Conservation (phyloP, 2,888 invertebrate genomes). For the Chrysolina americana region DNA sequence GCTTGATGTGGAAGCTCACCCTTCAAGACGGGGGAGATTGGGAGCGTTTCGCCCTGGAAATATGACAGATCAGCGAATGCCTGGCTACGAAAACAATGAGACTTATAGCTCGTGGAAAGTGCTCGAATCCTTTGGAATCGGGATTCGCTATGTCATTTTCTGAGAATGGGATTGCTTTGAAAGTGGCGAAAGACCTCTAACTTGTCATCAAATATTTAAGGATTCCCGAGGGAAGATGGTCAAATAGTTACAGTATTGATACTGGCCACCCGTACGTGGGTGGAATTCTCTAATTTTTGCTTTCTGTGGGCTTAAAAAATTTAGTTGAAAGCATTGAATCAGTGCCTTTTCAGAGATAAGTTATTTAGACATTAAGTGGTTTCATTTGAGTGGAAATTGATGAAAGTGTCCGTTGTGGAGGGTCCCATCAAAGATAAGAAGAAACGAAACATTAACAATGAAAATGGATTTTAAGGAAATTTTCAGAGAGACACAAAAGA, state of each 20-base stretch:
- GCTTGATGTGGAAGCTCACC: conserved; percentile 38
- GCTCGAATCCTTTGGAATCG: conserved; percentile 7
- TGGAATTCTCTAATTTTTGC: conserved; percentile 49
- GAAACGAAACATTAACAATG: conserved; percentile 16
- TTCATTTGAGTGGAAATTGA: neutral
- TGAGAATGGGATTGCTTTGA: conserved; percentile 43
- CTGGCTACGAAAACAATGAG: conserved; percentile 19
- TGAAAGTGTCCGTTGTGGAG: conserved; percentile 8
- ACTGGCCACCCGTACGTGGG: conserved; percentile 50
- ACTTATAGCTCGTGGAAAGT: conserved; percentile 4
- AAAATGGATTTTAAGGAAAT: neutral
- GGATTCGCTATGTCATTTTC: conserved; percentile 16
- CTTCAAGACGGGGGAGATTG: conserved; percentile 34
- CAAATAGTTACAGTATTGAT: conserved; percentile 61
- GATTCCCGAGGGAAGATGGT: conserved; percentile 64
- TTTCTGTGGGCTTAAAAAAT: conserved; percentile 46
- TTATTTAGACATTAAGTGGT: conserved; percentile 39
- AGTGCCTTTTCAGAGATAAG: conserved; percentile 31
- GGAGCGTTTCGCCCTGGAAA: neutral
- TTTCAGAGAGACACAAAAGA: no score
- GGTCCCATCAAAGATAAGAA: neutral
- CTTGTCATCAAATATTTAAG: conserved; percentile 70
- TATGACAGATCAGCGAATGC: conserved; percentile 20
- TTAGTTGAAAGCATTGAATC: conserved; percentile 45
- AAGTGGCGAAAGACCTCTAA: conserved; percentile 66